A percentile compares a stretch with the other conserved stretches of the same genome.
phyloP scores from a whole-genome alignment of 1,140 invertebrate species.

The Drosophila repleta region DNA sequence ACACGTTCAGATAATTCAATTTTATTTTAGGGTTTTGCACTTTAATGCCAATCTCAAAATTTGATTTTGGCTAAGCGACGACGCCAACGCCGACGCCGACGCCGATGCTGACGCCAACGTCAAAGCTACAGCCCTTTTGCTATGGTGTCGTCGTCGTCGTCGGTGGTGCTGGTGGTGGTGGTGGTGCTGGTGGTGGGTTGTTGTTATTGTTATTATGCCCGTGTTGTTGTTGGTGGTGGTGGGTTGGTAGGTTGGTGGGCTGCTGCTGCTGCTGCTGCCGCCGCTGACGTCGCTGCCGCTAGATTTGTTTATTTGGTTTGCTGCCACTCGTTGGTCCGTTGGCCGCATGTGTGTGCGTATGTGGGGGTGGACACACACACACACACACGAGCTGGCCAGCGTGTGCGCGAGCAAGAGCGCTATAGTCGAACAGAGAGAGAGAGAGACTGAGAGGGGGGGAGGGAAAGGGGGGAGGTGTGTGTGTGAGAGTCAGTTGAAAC shows the following conservation, averaged over 20 bases:
- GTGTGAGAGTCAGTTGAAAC: constrained; percentile 47
- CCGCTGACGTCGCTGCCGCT: background rate
- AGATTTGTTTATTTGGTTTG: constrained; percentile 73
- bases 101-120: constrained; percentile 19
- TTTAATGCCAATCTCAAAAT: constrained; percentile 83
- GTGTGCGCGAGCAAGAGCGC: constrained; percentile 14
- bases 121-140: constrained; percentile 53
- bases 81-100: constrained; percentile 10
- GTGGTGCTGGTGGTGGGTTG: constrained; percentile 42
- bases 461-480: constrained; percentile 25
- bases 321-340: constrained; percentile 59
- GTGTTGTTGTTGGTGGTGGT: constrained; percentile 34
- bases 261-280: constrained; percentile 7
- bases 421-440: constrained; percentile 3
- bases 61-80: constrained; percentile 75
- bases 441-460: constrained; percentile 22
- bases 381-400: constrained; percentile 30
- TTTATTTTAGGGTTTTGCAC: constrained; percentile 83
- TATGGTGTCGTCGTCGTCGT: constrained; percentile 22
- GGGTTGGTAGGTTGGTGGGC: constrained; percentile 31
- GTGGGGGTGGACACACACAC: constrained; percentile 66
- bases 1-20: constrained; percentile 82
- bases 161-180: constrained; percentile 30
- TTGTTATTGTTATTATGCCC: constrained; percentile 22
- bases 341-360: constrained; percentile 61